Percentiles rank a stretch among this genome's conserved stretches.
phyloP scores from a whole-genome alignment of 2,888 invertebrate species.

The Pristionchus mayeri region DNA sequence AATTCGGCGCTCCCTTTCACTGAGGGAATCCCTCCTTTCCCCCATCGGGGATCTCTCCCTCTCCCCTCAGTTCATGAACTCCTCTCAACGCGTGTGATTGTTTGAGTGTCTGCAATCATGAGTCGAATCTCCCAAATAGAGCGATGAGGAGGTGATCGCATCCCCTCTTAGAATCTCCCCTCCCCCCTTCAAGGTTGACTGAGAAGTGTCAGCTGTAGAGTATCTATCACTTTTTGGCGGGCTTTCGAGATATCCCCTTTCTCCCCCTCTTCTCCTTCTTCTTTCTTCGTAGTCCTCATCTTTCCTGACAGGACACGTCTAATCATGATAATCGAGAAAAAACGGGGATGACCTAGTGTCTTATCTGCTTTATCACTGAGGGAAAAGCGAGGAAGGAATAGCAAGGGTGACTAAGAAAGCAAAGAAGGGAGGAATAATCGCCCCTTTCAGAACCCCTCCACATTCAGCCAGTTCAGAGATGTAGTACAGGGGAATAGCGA shows the following conservation, averaged over 20 bases:
- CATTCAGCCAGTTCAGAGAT: slow-evolving; percentile 33
- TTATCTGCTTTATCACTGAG: slow-evolving; percentile 3
- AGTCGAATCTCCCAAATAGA: slow-evolving; percentile 2
- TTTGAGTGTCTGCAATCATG: slow-evolving; percentile 31
- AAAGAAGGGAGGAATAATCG: background rate
- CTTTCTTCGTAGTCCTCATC: background rate
- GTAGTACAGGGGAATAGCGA: slow-evolving; percentile 42
- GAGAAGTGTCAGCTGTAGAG: slow-evolving; percentile 39
- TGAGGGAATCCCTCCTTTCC: background rate
- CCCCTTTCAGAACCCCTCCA: slow-evolving; percentile 47
- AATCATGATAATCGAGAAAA: slow-evolving; percentile 1
- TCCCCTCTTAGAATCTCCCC: background rate
- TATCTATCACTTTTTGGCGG: slow-evolving; percentile 42
- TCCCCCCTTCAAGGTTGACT: slow-evolving; percentile 18
- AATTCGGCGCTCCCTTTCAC: slow-evolving; percentile 40
- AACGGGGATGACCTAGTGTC: background rate
- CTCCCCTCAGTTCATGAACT: background rate
- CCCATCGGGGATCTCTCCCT: background rate
- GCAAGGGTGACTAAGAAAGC: background rate
- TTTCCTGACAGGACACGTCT: background rate
- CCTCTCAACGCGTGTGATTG: slow-evolving; percentile 5
- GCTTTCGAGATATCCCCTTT: background rate
- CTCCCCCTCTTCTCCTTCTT: slow-evolving; percentile 16
- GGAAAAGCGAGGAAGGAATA: background rate
- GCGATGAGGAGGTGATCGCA: background rate